Conservation (phyloP, 2,888 invertebrate species). For the Patella depressa region DNA sequence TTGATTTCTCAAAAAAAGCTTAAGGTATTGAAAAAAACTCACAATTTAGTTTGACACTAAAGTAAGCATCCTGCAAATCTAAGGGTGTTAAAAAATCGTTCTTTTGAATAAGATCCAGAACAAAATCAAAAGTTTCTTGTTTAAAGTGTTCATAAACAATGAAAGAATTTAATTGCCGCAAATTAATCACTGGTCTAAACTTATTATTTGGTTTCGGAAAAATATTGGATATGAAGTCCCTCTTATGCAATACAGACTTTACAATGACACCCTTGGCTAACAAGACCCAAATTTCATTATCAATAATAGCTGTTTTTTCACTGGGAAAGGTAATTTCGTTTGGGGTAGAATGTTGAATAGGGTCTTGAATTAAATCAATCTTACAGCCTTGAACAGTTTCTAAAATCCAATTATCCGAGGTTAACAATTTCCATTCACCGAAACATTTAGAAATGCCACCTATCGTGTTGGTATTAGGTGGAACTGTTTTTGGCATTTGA, state of each 20-base stretch:
- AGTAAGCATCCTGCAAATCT: constrained; percentile 23
- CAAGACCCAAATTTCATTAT: neutral
- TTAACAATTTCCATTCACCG: neutral
- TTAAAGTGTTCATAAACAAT: constrained; percentile 19
- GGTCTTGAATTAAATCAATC: neutral
- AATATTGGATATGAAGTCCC: neutral
- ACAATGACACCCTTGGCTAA: neutral
- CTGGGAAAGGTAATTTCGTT: neutral
- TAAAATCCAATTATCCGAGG: neutral
- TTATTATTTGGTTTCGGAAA: too few relatives aligned
- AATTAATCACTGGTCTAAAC: constrained; percentile 20
- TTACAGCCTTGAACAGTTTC: neutral
- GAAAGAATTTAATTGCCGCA: constrained; percentile 14
- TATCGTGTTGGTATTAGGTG: too few relatives aligned
- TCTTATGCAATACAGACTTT: too few relatives aligned
- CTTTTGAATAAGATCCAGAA: constrained; percentile 16
- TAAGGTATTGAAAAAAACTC: constrained; percentile 9
- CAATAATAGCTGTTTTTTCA: neutral
- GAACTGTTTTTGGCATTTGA: too few relatives aligned
- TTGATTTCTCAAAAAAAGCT: constrained; percentile 11
- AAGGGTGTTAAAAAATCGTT: constrained; percentile 12
- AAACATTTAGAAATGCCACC: too few relatives aligned
- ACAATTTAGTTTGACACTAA: constrained; percentile 16
- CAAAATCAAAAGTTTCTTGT: constrained; percentile 16
- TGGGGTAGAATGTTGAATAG: neutral